Base-by-base conservation (phyloP, 2,113 vertebrate species). In the human (Homo sapiens) region DNA sequence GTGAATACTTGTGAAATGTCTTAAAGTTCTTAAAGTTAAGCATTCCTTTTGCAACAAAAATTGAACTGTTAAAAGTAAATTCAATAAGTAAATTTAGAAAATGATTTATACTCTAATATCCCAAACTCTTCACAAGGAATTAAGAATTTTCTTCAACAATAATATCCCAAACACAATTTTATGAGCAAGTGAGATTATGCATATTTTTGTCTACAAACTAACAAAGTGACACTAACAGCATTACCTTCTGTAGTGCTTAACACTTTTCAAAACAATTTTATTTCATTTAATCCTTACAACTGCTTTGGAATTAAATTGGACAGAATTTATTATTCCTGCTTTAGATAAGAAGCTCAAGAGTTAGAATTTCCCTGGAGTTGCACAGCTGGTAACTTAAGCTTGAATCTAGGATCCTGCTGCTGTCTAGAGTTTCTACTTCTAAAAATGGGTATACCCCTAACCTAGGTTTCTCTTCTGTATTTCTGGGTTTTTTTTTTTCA, bases 61-160 rank as follows among this genome's bases (percentile, higher is more conserved):
- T 84, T 66, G 93, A 59, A 85, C 32, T 38, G 16, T 61, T 92
- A 45, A 75, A 96, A 93, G 88, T 70, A 83, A 96, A 83, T 86
- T 72, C n/a, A 82, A 7, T 35, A 80, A 90, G 32, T 92, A 79
- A 64, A 52, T 88, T 95, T 92, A 88, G 80, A 92, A 95, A 92
- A 66, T 84, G 79, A 90, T 84, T 79, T 95, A 43, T 94, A 80
- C 10, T 95, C 43, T 82, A 90, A 66, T 66, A 85, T 57, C 3
- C 4, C 61, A 87, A 87, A 61, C 50, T 94, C 38, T 95, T 96
- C 66, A 55, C 3, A 57, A 83, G 8, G 27, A 94, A 75, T 83
- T 94, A 82, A 85, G 38, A 78, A 27, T 66, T 83, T 38, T 90
- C 35, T 30, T 52, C n/a, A 89, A 70, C 10, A 80, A 38, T 48